phyloP scores from a whole-genome alignment of 2,113 vertebrate species.

The Grallaria varia region DNA sequence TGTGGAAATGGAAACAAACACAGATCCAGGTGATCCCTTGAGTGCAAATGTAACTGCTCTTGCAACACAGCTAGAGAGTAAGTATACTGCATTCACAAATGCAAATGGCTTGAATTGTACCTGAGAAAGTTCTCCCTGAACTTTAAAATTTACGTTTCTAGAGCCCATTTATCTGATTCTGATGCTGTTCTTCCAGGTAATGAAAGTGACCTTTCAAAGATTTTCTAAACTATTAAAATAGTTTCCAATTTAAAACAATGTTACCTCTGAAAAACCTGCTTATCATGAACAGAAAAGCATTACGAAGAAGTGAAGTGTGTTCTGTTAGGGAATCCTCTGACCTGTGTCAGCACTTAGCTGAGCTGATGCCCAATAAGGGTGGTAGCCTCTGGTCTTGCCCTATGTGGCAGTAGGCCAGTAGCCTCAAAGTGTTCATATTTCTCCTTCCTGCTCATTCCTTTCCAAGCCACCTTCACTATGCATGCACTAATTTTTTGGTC shows the following conservation, averaged over 20 bases:
- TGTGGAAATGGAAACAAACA: conserved; percentile 95
- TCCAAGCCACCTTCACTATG: background rate
- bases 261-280: background rate
- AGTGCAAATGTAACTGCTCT: conserved; percentile 77
- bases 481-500: background rate
- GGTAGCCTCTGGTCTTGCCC: background rate
- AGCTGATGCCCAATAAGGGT: background rate
- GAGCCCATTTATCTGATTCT: background rate
- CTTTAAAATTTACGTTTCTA: background rate
- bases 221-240: background rate
- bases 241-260: background rate
- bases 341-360: background rate
- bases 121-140: background rate
- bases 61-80: conserved; percentile 82
- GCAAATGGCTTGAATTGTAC: background rate
- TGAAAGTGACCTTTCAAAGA: background rate
- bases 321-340: background rate
- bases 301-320: background rate
- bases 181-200: background rate
- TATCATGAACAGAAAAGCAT: background rate
- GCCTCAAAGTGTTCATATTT: background rate
- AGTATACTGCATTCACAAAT: conserved; percentile 14
- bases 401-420: background rate
- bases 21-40: conserved; percentile 86
- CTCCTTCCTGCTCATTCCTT: background rate